phyloP scores from a whole-genome alignment of 2,797 vertebrate species.

The Oreonectes daqikongensis region DNA sequence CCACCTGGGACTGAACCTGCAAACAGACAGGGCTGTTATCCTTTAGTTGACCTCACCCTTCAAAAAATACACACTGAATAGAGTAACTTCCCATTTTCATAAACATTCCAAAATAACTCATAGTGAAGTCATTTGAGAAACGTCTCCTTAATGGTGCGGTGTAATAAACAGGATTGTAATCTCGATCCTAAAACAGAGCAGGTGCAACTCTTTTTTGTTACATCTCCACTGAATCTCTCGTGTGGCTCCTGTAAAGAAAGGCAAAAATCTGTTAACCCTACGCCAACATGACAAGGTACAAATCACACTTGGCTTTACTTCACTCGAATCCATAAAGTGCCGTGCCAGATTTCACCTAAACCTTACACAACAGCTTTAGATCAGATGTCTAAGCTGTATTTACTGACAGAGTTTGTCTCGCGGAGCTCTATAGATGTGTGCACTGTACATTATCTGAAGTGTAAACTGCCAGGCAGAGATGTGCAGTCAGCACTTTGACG shows the following conservation, averaged over 20 bases:
- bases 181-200: conserved; percentile 3
- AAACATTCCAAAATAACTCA: neutral
- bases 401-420: neutral
- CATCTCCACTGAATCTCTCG: neutral
- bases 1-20: neutral
- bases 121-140: neutral
- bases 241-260: neutral
- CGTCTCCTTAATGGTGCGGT: neutral
- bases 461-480: conserved; percentile 64
- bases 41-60: no score
- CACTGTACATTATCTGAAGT: conserved; percentile 60
- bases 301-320: conserved; percentile 14
- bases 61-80: no score
- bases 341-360: neutral
- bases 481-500: conserved; percentile 63
- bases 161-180: conserved; percentile 1
- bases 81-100: no score
- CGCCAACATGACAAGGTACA: neutral
- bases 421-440: conserved; percentile 26
- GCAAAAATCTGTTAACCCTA: neutral
- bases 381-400: neutral
- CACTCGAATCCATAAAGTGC: neutral
- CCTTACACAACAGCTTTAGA: neutral
- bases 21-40: no score
- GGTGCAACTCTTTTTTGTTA: neutral